Conservation (phyloP, 1,140 invertebrate species). For the Apocrypta bakeri region DNA sequence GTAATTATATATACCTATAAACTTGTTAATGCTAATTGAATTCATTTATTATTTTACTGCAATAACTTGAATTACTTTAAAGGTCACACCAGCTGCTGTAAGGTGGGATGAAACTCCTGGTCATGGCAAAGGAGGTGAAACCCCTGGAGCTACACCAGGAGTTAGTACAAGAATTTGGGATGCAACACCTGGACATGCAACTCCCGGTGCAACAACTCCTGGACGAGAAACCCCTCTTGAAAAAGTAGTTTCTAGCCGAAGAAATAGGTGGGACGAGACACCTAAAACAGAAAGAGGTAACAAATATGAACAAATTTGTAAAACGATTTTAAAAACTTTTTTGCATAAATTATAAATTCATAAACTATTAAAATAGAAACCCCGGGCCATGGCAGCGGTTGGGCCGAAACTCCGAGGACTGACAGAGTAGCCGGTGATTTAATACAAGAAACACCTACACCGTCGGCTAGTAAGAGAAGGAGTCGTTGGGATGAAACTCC, state of each 20-base stretch:
- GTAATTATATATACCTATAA: conserved; percentile 68
- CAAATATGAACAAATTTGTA: conserved; percentile 36
- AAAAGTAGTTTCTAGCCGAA: conserved; percentile 83
- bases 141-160: conserved; percentile 93
- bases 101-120: conserved; percentile 99
- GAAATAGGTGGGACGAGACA: conserved; percentile 99
- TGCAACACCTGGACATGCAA: conserved; percentile 92
- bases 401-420: conserved; percentile 98
- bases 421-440: conserved; percentile 88
- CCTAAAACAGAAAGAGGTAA: conserved; percentile 94
- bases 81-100: conserved; percentile 87
- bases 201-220: conserved; percentile 90
- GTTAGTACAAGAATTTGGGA: conserved; percentile 95
- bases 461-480: conserved; percentile 90
- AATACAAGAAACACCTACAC: conserved; percentile 93
- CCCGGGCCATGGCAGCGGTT: conserved; percentile 94
- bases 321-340: conserved; percentile 33
- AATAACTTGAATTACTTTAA: no score
- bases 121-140: conserved; percentile 88
- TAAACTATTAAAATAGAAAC: conserved; percentile 86
- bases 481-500: conserved; percentile 98
- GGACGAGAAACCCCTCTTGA: conserved; percentile 92
- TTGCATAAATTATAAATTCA: conserved; percentile 3
- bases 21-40: background rate
- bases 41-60: no score